Percentiles rank a stretch among this genome's conserved stretches.
Conservation (phyloP, 2,888 invertebrate genomes). For the Acheta domesticus region DNA sequence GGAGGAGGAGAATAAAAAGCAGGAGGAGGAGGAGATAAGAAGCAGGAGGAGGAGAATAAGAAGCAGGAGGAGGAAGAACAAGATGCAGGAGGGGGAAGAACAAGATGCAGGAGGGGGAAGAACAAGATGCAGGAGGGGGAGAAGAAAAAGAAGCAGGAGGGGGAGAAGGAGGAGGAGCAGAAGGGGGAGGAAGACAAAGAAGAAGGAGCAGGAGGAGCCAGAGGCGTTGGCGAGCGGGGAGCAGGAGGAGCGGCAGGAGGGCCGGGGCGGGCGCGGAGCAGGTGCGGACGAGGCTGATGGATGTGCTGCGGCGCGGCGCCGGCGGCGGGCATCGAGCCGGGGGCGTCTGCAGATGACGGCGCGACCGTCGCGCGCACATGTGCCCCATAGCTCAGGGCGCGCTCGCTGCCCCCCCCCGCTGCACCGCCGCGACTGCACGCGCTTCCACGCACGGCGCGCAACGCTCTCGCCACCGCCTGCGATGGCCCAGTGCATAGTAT, state of each 20-base stretch:
- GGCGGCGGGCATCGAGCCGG: not conserved
- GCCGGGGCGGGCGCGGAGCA: not conserved
- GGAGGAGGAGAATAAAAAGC: no score
- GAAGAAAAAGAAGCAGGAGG: no score
- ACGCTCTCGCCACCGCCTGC: no score
- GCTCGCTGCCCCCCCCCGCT: not conserved
- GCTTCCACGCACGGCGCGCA: not conserved
- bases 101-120: no score
- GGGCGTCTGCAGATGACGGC: constrained; percentile 1
- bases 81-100: no score
- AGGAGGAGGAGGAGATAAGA: no score
- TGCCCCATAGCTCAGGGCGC: constrained; percentile 18
- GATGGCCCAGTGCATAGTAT: no score
- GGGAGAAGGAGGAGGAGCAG: not conserved
- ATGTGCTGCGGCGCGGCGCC: not conserved
- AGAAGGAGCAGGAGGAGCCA: no score
- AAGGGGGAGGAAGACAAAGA: not conserved
- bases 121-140: no score
- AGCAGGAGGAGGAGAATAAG: no score
- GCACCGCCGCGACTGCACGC: not conserved
- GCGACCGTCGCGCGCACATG: not conserved
- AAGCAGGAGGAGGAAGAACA: no score
- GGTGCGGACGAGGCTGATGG: not conserved
- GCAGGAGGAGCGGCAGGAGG: not conserved
- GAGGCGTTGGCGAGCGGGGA: not conserved